phyloP scores from a whole-genome alignment of 2,797 vertebrate genomes.

The Etheostoma perlongum region DNA sequence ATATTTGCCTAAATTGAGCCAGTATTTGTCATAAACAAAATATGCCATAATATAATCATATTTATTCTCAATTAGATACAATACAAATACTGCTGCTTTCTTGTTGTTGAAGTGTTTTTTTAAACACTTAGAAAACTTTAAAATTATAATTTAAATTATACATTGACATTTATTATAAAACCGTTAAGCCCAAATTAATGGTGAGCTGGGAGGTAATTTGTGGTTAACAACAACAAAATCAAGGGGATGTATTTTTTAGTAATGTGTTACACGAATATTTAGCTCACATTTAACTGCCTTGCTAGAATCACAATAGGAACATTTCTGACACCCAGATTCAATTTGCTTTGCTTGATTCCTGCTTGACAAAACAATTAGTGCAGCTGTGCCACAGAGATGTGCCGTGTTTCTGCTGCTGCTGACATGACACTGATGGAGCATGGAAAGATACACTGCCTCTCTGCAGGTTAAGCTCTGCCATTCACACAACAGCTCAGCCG shows the following conservation, averaged over 20 bases:
- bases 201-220: not conserved
- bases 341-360: conserved; percentile 56
- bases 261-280: not conserved
- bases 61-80: conserved; percentile 1
- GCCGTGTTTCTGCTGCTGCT: conserved; percentile 32
- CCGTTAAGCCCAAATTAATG: not conserved
- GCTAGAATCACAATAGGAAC: conserved; percentile 11
- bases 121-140: no score
- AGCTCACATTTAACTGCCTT: conserved; percentile 4
- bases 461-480: conserved; percentile 37
- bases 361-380: conserved; percentile 69
- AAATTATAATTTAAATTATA: no score
- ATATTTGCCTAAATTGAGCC: not conserved
- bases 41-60: not conserved
- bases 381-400: conserved; percentile 50
- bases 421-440: conserved; percentile 43
- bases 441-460: conserved; percentile 30
- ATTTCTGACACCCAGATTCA: conserved; percentile 44
- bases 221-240: not conserved
- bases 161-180: not conserved
- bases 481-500: conserved; percentile 33
- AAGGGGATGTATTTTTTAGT: not conserved
- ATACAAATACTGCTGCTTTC: not conserved
- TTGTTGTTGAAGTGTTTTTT: not conserved
- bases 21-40: not conserved